These are phyloP conservation scores for Adineta ricciae DNA, from an alignment of 2,888 invertebrate genomes.

Conservation along the genomic window DNA sequence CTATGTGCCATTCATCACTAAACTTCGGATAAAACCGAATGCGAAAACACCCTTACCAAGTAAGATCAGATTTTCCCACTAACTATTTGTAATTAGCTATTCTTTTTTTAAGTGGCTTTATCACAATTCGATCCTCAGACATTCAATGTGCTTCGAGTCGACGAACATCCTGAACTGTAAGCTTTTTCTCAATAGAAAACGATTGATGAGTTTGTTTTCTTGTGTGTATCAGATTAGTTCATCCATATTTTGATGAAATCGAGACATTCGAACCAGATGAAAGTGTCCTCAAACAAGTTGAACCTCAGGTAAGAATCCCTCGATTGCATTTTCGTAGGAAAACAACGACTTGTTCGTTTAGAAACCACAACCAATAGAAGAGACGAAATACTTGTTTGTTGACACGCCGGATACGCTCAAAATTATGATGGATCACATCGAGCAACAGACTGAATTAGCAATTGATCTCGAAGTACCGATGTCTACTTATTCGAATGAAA, in stretches of 20 bases:
- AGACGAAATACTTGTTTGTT: conserved; percentile 63
- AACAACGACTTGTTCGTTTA: too few species aligned
- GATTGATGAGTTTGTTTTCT: neutral
- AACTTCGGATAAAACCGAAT: conserved; percentile 75
- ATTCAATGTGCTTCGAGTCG: neutral
- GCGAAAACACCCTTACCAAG: conserved; percentile 61
- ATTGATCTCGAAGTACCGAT: conserved; percentile 61
- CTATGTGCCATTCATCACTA: conserved; percentile 67
- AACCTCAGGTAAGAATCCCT: neutral
- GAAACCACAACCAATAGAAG: conserved; percentile 48
- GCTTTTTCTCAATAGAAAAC: too few species aligned
- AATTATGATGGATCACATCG: conserved; percentile 53
- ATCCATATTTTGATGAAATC: conserved; percentile 78
- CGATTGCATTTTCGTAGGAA: neutral
- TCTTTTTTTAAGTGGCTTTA: neutral
- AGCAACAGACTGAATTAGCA: conserved; percentile 57
- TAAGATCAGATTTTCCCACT: too few species aligned
- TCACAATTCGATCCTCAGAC: conserved; percentile 14
- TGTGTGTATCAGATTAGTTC: conserved; percentile 58
- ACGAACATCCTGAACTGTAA: conserved; percentile 25
- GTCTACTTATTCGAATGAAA: too few species aligned
- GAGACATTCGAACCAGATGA: conserved; percentile 60
- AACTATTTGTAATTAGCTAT: neutral
- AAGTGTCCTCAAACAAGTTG: conserved; percentile 35
- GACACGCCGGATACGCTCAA: conserved; percentile 60